These are phyloP conservation scores for Nixonia krombeini DNA, from an alignment of 1,140 invertebrate species.

Conservation along the genomic window DNA sequence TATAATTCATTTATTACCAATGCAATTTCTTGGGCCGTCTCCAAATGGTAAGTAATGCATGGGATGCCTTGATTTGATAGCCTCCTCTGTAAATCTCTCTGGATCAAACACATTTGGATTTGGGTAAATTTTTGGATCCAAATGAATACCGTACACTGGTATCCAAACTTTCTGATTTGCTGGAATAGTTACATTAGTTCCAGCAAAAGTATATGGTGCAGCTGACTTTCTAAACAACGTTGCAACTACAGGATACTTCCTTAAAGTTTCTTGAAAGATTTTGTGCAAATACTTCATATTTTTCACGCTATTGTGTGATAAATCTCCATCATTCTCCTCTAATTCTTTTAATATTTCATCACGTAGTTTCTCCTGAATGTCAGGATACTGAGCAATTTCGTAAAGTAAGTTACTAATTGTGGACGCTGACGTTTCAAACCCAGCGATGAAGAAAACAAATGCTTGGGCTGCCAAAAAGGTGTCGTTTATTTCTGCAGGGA, in stretches of 20 bases:
- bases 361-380: conserved; percentile 70
- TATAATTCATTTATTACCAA: conserved; percentile 68
- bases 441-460: conserved; percentile 68
- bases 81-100: conserved; percentile 75
- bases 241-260: conserved; percentile 74
- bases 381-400: conserved; percentile 71
- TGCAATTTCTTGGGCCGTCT: conserved; percentile 73
- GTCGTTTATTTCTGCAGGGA: conserved; percentile 52
- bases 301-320: too few species aligned
- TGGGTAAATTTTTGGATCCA: conserved; percentile 76
- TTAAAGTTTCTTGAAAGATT: conserved; percentile 71
- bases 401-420: conserved; percentile 67
- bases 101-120: conserved; percentile 80
- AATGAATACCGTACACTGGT: conserved; percentile 75
- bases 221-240: conserved; percentile 70
- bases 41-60: conserved; percentile 74
- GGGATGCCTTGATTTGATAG: conserved; percentile 56
- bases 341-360: conserved; percentile 70
- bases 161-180: conserved; percentile 72
- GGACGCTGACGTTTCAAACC: conserved; percentile 75
- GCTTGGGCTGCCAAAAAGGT: conserved; percentile 57
- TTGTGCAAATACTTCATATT: conserved; percentile 58
- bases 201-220: conserved; percentile 71
- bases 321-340: conserved; percentile 57
- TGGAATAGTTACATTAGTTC: conserved; percentile 67